A percentile compares a stretch with the other conserved stretches of the same genome.
Conservation (phyloP, 2,797 vertebrate genomes). For the Crenichthys baileyi region DNA sequence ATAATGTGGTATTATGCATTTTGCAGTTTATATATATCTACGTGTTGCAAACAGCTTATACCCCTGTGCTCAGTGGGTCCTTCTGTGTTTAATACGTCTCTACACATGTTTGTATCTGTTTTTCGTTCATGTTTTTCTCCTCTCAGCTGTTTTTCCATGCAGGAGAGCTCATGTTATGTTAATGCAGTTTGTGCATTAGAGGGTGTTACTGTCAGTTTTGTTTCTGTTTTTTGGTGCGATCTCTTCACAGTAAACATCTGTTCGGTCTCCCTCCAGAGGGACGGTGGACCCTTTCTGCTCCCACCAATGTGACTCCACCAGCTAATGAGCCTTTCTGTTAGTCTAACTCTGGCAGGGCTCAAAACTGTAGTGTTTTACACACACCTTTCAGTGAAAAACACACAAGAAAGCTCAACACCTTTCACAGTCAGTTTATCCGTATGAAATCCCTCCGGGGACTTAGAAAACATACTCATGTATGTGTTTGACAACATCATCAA, state of each 20-base stretch:
- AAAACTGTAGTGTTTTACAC: background rate
- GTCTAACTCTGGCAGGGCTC: conserved; percentile 6
- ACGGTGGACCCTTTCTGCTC: conserved; percentile 55
- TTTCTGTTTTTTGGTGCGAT: conserved; percentile 38
- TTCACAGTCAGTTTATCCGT: conserved; percentile 38
- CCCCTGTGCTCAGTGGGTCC: background rate
- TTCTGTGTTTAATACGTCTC: conserved; percentile 16
- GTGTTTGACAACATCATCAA: conserved; percentile 61
- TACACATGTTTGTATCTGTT: conserved; percentile 15
- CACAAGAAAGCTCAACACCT: conserved; percentile 11
- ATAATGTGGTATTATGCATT: too few relatives aligned
- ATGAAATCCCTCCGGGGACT: conserved; percentile 44
- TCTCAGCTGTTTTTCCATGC: background rate
- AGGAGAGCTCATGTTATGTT: conserved; percentile 6
- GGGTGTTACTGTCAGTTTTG: conserved; percentile 41
- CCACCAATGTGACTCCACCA: conserved; percentile 57
- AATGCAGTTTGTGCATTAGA: conserved; percentile 7
- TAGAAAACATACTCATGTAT: conserved; percentile 28
- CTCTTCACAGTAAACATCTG: conserved; percentile 64
- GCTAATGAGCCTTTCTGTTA: conserved; percentile 69
- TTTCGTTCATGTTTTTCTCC: conserved; percentile 14
- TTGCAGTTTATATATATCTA: background rate
- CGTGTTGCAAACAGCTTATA: background rate
- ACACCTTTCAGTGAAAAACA: background rate
- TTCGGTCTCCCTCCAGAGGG: conserved; percentile 51